phyloP scores from a whole-genome alignment of 2,113 vertebrate species.

The Ammospiza nelsoni region DNA sequence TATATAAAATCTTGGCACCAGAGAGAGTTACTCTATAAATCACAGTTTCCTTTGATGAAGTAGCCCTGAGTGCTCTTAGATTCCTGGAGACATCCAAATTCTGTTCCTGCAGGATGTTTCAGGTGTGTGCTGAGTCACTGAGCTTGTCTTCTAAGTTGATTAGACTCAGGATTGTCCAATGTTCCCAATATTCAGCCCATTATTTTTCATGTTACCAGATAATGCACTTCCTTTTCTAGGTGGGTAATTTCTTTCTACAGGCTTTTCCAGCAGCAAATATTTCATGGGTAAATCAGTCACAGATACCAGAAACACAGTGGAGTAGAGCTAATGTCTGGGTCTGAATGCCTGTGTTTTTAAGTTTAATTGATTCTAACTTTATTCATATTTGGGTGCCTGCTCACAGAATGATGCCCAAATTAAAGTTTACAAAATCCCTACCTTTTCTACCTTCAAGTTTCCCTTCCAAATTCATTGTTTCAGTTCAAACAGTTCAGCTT shows the following conservation, averaged over 20 bases:
- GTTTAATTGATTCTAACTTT: neutral
- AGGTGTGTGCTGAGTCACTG: neutral
- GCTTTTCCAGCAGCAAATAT: neutral
- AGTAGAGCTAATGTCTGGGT: neutral
- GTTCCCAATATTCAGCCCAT: neutral
- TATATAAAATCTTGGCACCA: neutral
- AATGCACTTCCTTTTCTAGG: neutral
- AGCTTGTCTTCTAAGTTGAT: neutral
- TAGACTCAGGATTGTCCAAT: neutral
- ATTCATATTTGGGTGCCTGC: neutral
- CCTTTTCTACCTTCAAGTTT: neutral
- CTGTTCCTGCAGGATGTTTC: neutral
- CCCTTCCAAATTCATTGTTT: neutral
- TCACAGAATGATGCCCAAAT: neutral
- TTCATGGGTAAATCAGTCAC: neutral
- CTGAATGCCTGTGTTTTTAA: neutral
- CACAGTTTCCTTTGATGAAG: fast-evolving
- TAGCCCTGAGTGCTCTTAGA: neutral
- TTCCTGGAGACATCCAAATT: neutral
- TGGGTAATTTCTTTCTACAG: neutral
- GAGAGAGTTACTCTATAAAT: neutral
- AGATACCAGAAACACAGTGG: neutral
- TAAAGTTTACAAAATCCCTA: neutral
- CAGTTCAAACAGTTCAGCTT: neutral
- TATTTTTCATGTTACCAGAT: neutral